Percentiles rank a stretch among this genome's conserved stretches.
Evolutionary conservation across 2,888 invertebrate species (phyloP).

Genomic region (Scaptomyza cyrtandrae): DNA sequence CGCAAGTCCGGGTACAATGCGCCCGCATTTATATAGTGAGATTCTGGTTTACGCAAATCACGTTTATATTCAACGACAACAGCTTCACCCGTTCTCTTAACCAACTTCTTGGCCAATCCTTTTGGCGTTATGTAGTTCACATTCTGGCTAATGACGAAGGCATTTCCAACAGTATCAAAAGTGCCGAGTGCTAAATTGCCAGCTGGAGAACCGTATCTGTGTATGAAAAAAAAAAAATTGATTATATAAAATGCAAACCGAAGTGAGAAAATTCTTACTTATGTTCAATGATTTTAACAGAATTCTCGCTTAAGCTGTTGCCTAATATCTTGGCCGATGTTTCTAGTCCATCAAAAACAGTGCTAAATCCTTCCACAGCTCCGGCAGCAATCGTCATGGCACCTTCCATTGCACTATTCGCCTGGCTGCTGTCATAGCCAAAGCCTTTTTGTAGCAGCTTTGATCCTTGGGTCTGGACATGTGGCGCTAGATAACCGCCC

Average conservation of each 20-base stretch:
- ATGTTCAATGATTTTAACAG: slow-evolving; percentile 90
- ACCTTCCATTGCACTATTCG: slow-evolving; percentile 86
- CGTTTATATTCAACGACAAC: slow-evolving; percentile 84
- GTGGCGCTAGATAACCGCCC: slow-evolving; percentile 89
- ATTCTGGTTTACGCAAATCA: slow-evolving; percentile 66
- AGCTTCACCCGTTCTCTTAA: slow-evolving; percentile 87
- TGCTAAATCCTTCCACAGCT: slow-evolving; percentile 89
- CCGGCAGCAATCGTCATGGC: slow-evolving; percentile 89
- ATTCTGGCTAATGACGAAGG: slow-evolving; percentile 88
- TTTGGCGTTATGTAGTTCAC: slow-evolving; percentile 88
- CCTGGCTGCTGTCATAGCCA: slow-evolving; percentile 86
- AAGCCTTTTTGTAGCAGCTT: slow-evolving; percentile 86
- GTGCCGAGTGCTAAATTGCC: slow-evolving; percentile 88
- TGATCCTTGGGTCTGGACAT: slow-evolving; percentile 88
- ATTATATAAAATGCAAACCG: not conserved
- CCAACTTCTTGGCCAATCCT: slow-evolving; percentile 87
- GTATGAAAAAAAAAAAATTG: slow-evolving; percentile 2
- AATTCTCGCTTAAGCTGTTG: slow-evolving; percentile 88
- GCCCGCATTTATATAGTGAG: slow-evolving; percentile 80
- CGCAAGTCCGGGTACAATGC: slow-evolving; percentile 82
- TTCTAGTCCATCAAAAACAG: slow-evolving; percentile 90
- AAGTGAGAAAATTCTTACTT: slow-evolving; percentile 86
- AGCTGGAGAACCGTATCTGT: slow-evolving; percentile 89
- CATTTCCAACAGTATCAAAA: slow-evolving; percentile 89
- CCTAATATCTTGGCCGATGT: slow-evolving; percentile 89